Evolutionary conservation across 1,140 invertebrate genomes (phyloP), one percentile per base, ranked within the genome.

Genomic region (Brachystomella parvula): DNA sequence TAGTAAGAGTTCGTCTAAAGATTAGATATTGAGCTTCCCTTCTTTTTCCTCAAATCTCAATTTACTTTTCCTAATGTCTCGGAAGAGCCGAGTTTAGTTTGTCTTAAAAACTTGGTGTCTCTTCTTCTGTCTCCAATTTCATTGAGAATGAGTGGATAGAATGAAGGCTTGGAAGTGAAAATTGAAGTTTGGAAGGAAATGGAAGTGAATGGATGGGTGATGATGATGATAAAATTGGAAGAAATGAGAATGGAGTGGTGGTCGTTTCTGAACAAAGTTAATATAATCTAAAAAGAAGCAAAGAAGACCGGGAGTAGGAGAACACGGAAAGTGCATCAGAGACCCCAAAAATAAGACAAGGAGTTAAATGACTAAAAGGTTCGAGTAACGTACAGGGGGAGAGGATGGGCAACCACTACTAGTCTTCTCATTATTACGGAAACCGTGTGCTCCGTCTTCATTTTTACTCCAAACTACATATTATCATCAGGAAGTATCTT

Each of bases 261-360:
- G 39, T 53, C 49, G 9, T 24, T 24, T 26, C 12, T 15, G 49
- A 24, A 53, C 49, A 26, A 3, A 15, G 9, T 53, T 24, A 9
- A 24, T 53, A 9, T 53, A 53, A 24, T 53, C 24, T 24, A 15
- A 53, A 53, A 6, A 12, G 9, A 53, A 53, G 24, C 12, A 53
- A 53, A 24, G 60, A 35, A 66, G 68, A 44, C 60, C 30, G 58
- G 30, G 31, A 47, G 47, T 49, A 49, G 58, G 68, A 68, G 47
- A 67, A 71, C 69, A 71, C 61, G 69, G 64, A 71, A 71, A 71
- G 63, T 71, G 69, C 69, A 71, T 71, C 69, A 53, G n/a, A 44
- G 39, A n/a, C n/a, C n/a, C n/a, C n/a, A n/a, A n/a, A n/a, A n/a
- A n/a, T 9, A 44, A 44, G 39, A 44, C 49, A 9, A 53, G 49